These are phyloP conservation scores for Penaeus monodon DNA, from an alignment of 2,888 invertebrate genomes.

Conservation along the genomic window DNA sequence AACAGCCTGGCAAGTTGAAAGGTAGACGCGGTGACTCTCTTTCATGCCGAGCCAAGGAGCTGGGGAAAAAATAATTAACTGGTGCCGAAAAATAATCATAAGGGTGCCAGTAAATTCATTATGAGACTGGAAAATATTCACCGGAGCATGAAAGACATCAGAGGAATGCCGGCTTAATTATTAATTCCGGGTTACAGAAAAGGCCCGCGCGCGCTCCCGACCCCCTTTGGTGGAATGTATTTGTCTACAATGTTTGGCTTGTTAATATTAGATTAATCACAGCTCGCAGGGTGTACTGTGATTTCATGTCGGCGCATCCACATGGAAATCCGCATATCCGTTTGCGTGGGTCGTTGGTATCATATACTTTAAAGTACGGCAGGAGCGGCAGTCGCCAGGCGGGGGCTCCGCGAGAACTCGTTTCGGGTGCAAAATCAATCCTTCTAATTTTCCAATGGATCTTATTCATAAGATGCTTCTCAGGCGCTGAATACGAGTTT, in stretches of 20 bases:
- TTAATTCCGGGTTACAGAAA: slow-evolving; percentile 45
- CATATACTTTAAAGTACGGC: too few relatives aligned
- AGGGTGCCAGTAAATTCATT: slow-evolving; percentile 55
- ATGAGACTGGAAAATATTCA: slow-evolving; percentile 39
- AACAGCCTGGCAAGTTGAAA: slow-evolving; percentile 16
- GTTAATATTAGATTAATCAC: too few relatives aligned
- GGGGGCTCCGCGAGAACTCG: too few relatives aligned
- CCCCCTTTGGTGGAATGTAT: slow-evolving; percentile 14
- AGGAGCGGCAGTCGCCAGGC: too few relatives aligned
- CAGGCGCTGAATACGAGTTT: too few relatives aligned
- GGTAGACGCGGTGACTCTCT: not conserved
- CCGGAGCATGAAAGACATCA: slow-evolving; percentile 52
- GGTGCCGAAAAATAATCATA: slow-evolving; percentile 54
- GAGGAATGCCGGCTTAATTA: slow-evolving; percentile 48
- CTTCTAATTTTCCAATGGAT: too few relatives aligned
- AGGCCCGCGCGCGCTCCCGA: slow-evolving; percentile 27
- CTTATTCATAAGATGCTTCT: too few relatives aligned
- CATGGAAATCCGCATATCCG: too few relatives aligned
- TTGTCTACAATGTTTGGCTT: slow-evolving; percentile 4
- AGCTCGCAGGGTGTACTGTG: too few relatives aligned
- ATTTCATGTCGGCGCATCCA: too few relatives aligned
- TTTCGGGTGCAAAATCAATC: too few relatives aligned
- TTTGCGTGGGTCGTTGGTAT: too few relatives aligned
- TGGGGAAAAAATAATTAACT: slow-evolving; percentile 56
- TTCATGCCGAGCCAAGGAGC: not conserved